Conservation (phyloP, 2,797 vertebrate genomes). For the Sebastes matsubarae region DNA sequence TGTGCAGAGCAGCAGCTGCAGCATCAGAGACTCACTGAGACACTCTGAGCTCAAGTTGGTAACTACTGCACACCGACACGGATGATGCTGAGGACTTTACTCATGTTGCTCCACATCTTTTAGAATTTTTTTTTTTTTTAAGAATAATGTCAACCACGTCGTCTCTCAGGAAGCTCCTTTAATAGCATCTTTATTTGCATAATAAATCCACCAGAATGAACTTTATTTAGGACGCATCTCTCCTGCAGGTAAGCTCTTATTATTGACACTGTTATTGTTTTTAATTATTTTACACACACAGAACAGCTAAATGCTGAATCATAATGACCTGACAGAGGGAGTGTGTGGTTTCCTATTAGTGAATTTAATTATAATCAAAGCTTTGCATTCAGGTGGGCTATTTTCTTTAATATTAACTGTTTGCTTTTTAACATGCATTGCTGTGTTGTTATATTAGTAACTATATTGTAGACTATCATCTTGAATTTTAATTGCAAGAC, state of each 20-base stretch:
- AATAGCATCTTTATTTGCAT: background rate
- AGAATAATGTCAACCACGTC: too few species aligned
- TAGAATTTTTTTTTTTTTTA: too few species aligned
- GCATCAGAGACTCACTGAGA: background rate
- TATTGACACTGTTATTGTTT: background rate
- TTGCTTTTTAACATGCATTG: background rate
- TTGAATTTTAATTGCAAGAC: background rate
- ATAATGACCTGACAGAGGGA: background rate
- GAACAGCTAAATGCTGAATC: background rate
- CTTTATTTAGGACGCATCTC: conserved; percentile 39
- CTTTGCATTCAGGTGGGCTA: background rate
- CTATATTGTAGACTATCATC: background rate
- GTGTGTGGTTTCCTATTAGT: background rate
- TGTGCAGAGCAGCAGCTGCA: conserved; percentile 31
- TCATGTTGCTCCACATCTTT: background rate
- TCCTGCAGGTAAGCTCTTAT: conserved; percentile 57
- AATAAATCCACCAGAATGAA: background rate
- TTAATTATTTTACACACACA: background rate
- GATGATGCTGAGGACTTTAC: conserved; percentile 57
- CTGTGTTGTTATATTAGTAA: background rate
- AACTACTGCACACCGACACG: background rate
- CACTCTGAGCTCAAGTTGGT: conserved; percentile 41
- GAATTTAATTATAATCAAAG: background rate
- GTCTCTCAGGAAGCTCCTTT: background rate
- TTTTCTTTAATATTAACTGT: background rate